Base-by-base conservation (phyloP, 2,888 invertebrate species). In the Nymphalis c-album region DNA sequence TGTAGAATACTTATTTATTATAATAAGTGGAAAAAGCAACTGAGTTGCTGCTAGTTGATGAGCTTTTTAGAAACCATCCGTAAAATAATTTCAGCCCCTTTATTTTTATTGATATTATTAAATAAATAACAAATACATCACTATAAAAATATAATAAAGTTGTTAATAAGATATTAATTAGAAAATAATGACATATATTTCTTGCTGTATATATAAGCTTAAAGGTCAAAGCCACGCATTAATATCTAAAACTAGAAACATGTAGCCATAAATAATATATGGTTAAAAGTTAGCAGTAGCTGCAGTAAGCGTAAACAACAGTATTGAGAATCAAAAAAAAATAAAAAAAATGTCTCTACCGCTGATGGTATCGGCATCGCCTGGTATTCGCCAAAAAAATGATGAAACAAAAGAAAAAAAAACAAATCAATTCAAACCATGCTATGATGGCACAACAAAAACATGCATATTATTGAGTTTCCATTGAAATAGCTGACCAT, bases 291-390 rank as follows among this genome's bases (percentile, higher is more conserved):
- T 47, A 64, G 53, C 63, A 57, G 10, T 13, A 40, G 40, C 40
- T 53, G 55, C 50, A 61, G 16, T 46, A 50, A 64, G 53, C 63
- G 60, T 13, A 69, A 65, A 51, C 40, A 71, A 40, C 35, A 13
- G 40, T 40, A 65, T 63, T 50, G 65, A 66, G 68, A 68, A 67
- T 66, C 55, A 26, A 31, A 26, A 26, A 18, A 10, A 26, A 53
- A 86, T 80, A 82, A 76, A 86, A 85, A 91, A 86, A 91, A 87
- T 88, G 88, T 91, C 93, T 91, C 93, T 94, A 95, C 95, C 95
- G 94, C 94, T 84, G 93, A 94, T 90, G 94, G 93, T 85, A 94
- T 93, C 92, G 94, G 94, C 94, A 94, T 94, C 93, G 93, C 94
- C 94, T 94, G 94, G 91, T 75, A 83, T 78, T 86, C 91, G 90